Base-by-base conservation (phyloP, 2,888 invertebrate genomes). In the Lamellibrachia columna region DNA sequence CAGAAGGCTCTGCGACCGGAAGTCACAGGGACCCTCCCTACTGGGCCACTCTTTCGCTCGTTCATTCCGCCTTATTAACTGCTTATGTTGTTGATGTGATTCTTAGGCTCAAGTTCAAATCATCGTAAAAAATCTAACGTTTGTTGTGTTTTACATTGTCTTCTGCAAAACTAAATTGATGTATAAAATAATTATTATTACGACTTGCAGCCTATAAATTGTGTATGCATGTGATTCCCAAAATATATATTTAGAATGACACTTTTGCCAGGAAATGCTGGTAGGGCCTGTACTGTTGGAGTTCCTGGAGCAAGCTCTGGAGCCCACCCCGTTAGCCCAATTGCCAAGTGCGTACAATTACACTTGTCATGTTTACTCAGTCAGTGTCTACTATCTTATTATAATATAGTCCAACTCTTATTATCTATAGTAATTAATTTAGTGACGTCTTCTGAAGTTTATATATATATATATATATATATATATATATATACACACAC, bases 261-360 rank as follows among this genome's bases (percentile, higher is more conserved):
- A 75, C 40, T 40, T 75, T 55, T 55, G 22, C 15, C 75, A 75
- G 95, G 99, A 99, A 97, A 99, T 99, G 53, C 98, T 99, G 94
- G 98, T 99, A 95, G 99, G 98, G 94, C 99, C 99, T 0, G 99
- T 99, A 95, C 98, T 99, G 95, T 97, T 99, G 92, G 99, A 99
- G 97, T 99, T 99, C 97, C 97, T 99, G 94, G 99, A 99, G 96
- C 99, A 99, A 97, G 99, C 99, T 0, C 97, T 99, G 90, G 99
- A 99, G 95, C 99, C 99, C 0, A 98, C 99, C 95, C 99, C 99
- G 0, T 97, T 96, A 75, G 6, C 75, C 75, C 15, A 11, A 15
- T 22, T 22, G 75, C 75, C 11, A 22, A 75, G 75, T 75, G 75
- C 15, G 75, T 75, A 75, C 75, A 75, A 22, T 6, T 75, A n/a